These are phyloP conservation scores for Aplidium turbinatum DNA, from an alignment of 23 tunicate genomes.

Conservation along the genomic window DNA sequence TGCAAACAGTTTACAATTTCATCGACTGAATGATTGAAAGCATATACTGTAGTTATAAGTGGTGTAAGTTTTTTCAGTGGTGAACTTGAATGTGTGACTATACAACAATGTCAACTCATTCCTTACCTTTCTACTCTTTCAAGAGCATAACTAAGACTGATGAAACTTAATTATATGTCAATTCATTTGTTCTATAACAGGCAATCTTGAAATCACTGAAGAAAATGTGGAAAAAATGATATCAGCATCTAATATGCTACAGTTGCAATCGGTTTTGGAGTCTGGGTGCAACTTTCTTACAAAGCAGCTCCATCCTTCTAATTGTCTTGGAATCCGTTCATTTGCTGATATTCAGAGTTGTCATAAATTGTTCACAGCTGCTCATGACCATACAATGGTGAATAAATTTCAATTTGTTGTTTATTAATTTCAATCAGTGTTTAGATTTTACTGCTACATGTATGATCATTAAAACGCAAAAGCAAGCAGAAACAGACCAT, in stretches of 20 bases:
- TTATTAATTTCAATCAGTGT: not conserved
- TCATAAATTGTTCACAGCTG: constrained; percentile 39
- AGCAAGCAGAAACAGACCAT: too few relatives aligned
- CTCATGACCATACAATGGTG: constrained; percentile 73
- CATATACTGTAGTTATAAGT: too few relatives aligned
- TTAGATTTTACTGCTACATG: too few relatives aligned
- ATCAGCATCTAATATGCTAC: constrained; percentile 86
- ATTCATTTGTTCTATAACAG: constrained; percentile 27
- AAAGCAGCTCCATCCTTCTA: constrained; percentile 88
- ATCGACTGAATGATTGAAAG: too few relatives aligned
- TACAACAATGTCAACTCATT: too few relatives aligned
- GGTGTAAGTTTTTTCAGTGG: too few relatives aligned
- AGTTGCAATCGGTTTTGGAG: constrained; percentile 64
- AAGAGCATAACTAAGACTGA: too few relatives aligned
- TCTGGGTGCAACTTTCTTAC: constrained; percentile 66
- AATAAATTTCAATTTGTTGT: not conserved
- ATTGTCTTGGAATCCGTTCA: constrained; percentile 82
- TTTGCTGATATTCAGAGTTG: constrained; percentile 87
- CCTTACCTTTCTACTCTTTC: too few relatives aligned
- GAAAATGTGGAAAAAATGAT: constrained; percentile 86
- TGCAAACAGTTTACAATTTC: too few relatives aligned
- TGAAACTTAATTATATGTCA: too few relatives aligned
- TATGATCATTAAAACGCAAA: too few relatives aligned
- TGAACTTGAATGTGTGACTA: too few relatives aligned
- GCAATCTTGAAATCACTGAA: constrained; percentile 71